phyloP scores from a whole-genome alignment of 2,113 vertebrate genomes.

The Cebus imitator region DNA sequence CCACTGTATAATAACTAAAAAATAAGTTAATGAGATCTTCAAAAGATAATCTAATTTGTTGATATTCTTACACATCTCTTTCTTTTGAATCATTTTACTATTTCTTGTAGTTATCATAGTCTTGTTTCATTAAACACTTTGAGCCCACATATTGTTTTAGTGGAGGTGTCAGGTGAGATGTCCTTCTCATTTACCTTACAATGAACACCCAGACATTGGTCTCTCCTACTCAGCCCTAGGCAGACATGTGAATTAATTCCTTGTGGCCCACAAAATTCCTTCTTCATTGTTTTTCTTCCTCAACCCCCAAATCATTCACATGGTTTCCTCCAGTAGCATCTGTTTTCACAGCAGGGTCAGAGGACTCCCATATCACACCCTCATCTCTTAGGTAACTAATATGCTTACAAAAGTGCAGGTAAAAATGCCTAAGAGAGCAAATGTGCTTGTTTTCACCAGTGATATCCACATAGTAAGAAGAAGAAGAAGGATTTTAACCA shows the following conservation, averaged over 20 bases:
- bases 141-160: background rate
- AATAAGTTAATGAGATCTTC: background rate
- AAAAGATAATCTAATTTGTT: background rate
- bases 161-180: background rate
- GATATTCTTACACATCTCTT: background rate
- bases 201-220: background rate
- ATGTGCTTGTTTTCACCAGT: background rate
- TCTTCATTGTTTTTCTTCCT: background rate
- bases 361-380: background rate
- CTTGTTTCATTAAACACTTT: background rate
- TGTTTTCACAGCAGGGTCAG: background rate
- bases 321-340: background rate
- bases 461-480: background rate
- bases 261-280: background rate
- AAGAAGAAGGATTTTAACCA: background rate
- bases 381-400: background rate
- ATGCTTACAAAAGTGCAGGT: background rate
- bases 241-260: background rate
- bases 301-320: background rate
- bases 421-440: background rate
- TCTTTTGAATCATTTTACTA: background rate
- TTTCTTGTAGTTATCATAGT: background rate
- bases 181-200: background rate
- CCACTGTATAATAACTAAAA: background rate
- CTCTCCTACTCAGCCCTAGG: background rate